A percentile compares a stretch with the other conserved stretches of the same genome.
phyloP scores from a whole-genome alignment of 2,888 invertebrate genomes.

The Calliphora vomitoria region DNA sequence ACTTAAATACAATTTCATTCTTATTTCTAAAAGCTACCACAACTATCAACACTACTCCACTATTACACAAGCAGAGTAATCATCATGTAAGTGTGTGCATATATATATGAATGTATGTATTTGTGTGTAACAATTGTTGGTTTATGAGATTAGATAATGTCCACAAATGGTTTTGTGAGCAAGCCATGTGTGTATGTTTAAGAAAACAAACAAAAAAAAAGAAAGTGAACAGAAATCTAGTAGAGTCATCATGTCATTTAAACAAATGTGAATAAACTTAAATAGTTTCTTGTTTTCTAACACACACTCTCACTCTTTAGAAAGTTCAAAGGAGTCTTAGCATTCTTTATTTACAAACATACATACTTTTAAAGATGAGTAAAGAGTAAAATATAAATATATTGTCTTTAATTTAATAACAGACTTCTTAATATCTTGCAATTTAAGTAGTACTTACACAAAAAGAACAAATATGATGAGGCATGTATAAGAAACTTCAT shows the following conservation, averaged over 20 bases:
- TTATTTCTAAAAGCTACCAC: slow-evolving; percentile 11
- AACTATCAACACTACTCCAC: not conserved
- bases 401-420: too few relatives aligned
- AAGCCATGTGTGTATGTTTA: slow-evolving; percentile 17
- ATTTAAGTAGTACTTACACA: slow-evolving; percentile 88
- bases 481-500: slow-evolving; percentile 98
- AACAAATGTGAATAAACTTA: slow-evolving; percentile 46
- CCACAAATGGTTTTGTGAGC: slow-evolving; percentile 71
- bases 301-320: not conserved
- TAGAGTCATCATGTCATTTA: slow-evolving; percentile 68
- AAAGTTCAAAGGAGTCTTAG: not conserved
- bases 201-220: not conserved
- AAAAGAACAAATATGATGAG: slow-evolving; percentile 96
- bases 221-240: slow-evolving; percentile 5
- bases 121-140: slow-evolving; percentile 52
- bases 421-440: too few relatives aligned
- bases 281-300: not conserved
- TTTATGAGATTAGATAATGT: slow-evolving; percentile 74
- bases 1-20: slow-evolving; percentile 35
- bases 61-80: not conserved
- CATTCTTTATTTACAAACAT: not conserved
- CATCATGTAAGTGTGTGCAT: not conserved
- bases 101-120: not conserved
- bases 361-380: too few relatives aligned
- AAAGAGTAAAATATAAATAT: too few relatives aligned